phyloP scores from a whole-genome alignment of 2,113 vertebrate genomes.

The Misgurnus anguillicaudatus region DNA sequence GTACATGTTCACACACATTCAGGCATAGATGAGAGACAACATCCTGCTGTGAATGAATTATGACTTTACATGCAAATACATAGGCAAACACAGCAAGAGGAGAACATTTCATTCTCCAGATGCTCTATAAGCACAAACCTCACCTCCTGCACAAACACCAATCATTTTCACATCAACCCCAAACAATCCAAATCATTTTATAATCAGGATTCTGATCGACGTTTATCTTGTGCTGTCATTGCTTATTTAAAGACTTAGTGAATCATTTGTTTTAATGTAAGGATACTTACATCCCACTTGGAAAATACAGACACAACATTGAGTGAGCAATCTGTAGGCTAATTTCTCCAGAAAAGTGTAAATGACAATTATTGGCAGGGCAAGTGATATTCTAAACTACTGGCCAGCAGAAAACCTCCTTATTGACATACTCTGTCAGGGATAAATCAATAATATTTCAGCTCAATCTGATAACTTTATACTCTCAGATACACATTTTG shows the following conservation, averaged over 20 bases:
- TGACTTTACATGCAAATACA: conserved; percentile 27
- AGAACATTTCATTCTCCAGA: conserved; percentile 26
- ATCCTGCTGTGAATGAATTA: conserved; percentile 37
- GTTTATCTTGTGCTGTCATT: not conserved
- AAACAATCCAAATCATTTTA: not conserved
- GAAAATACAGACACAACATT: no score
- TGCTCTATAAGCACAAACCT: conserved; percentile 14
- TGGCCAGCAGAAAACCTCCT: no score
- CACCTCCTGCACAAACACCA: not conserved
- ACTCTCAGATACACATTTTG: not conserved
- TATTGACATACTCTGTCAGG: no score
- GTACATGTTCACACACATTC: conserved; percentile 24
- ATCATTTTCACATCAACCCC: not conserved
- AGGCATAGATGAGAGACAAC: conserved; percentile 43
- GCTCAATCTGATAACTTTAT: not conserved
- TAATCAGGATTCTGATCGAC: not conserved
- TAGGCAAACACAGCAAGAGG: not conserved
- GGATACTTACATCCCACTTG: no score
- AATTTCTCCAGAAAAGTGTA: no score
- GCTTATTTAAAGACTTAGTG: not conserved
- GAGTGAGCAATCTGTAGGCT: no score
- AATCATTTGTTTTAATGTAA: no score
- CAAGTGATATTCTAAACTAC: no score
- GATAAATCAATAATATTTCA: no score
- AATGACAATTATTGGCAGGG: no score